Conservation (phyloP, 2,113 vertebrate genomes). For the Aphelocoma coerulescens region DNA sequence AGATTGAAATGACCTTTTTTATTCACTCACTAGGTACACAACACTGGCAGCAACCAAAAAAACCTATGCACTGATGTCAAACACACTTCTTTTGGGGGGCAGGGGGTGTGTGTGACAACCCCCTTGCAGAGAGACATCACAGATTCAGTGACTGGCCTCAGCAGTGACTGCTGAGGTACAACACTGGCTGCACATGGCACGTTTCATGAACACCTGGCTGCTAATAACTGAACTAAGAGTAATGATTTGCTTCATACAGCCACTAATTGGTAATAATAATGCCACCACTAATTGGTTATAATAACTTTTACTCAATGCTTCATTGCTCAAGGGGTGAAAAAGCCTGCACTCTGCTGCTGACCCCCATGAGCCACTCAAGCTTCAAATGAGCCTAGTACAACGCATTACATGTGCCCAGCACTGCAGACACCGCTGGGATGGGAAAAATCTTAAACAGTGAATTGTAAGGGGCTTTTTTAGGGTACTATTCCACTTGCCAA, state of each 20-base stretch:
- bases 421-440: rapidly evolving
- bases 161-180: not conserved
- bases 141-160: not conserved
- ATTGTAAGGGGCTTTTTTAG: not conserved
- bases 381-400: conserved; percentile 5
- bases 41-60: not conserved
- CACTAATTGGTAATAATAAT: conserved; percentile 55
- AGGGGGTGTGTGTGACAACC: not conserved
- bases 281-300: conserved; percentile 47
- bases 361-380: not conserved
- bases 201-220: conserved; percentile 26
- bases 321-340: conserved; percentile 45
- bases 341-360: not conserved
- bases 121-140: not conserved
- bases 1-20: not conserved
- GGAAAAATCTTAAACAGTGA: not conserved
- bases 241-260: conserved; percentile 42
- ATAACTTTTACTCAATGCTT: conserved; percentile 49
- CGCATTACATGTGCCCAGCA: not conserved
- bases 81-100: rapidly evolving
- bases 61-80: not conserved
- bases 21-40: not conserved
- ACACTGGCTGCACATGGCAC: not conserved
- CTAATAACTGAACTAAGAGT: conserved; percentile 39
- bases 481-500: not conserved